Percentiles rank a stretch among this genome's conserved stretches.
phyloP scores from a whole-genome alignment of 2,113 vertebrate species.

The Emydocephalus ijimae region DNA sequence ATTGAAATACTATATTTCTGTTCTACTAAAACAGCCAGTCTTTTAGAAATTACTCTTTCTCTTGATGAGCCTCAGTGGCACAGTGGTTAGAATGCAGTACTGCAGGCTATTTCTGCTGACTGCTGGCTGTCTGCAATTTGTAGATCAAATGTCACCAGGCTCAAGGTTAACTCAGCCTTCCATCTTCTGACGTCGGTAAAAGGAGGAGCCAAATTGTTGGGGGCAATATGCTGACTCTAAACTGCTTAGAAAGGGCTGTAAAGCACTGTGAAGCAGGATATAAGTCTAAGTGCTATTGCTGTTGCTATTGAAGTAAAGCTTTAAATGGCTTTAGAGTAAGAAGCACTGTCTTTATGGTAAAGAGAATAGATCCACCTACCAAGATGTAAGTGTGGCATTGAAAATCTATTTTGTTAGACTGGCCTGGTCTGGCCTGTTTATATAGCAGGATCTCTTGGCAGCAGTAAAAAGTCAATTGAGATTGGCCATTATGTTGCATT shows the following conservation, averaged over 20 bases:
- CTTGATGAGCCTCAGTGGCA: too few relatives aligned
- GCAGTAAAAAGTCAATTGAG: neutral
- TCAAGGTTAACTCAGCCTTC: too few relatives aligned
- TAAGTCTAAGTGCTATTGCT: too few relatives aligned
- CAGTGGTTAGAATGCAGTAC: too few relatives aligned
- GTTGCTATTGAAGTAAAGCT: neutral
- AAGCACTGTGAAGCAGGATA: too few relatives aligned
- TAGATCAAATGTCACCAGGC: too few relatives aligned
- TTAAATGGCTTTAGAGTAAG: neutral
- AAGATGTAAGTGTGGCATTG: neutral
- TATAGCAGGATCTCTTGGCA: neutral
- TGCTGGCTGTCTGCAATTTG: too few relatives aligned
- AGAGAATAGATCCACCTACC: neutral
- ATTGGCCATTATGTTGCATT: neutral
- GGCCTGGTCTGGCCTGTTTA: neutral
- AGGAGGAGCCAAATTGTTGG: too few relatives aligned
- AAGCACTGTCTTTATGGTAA: neutral
- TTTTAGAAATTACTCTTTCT: neutral
- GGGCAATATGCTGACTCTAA: too few relatives aligned
- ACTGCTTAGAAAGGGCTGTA: too few relatives aligned
- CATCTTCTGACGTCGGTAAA: too few relatives aligned
- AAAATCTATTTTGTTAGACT: neutral
- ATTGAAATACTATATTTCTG: neutral
- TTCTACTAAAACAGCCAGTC: neutral
- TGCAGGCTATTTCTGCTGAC: too few relatives aligned